Conservation (phyloP, 2,113 vertebrate species). For the Desmodus rotundus region DNA sequence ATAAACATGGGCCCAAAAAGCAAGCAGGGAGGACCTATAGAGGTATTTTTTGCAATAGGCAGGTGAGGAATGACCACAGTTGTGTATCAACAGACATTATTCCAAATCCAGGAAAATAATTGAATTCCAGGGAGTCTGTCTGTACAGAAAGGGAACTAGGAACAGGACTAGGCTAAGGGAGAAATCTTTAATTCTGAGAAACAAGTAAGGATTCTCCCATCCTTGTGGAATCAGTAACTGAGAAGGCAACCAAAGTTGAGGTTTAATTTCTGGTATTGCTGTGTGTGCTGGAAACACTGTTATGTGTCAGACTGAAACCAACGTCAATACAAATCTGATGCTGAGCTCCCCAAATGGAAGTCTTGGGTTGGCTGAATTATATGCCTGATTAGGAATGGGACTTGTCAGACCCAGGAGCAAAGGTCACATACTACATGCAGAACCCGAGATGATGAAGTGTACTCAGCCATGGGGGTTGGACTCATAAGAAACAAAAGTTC, state of each 20-base stretch:
- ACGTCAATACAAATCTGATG: neutral
- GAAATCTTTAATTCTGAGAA: neutral
- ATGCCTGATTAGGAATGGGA: neutral
- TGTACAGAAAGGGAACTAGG: neutral
- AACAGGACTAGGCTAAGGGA: no score
- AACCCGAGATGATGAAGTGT: neutral
- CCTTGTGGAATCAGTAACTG: neutral
- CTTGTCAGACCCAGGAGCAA: neutral
- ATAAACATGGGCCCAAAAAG: neutral
- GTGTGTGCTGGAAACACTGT: neutral
- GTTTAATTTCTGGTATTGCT: neutral
- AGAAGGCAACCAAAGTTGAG: neutral
- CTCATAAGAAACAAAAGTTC: neutral
- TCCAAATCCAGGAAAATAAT: neutral
- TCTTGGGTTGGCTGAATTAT: neutral
- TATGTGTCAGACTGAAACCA: neutral
- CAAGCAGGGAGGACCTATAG: neutral
- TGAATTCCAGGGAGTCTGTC: neutral
- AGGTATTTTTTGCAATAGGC: neutral
- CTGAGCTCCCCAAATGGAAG: neutral
- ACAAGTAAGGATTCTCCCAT: neutral
- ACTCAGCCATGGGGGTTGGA: neutral
- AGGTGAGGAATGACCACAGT: neutral
- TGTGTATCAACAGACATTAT: neutral
- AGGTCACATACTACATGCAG: neutral